phyloP scores from a whole-genome alignment of 2,113 vertebrate species.

The Anguilla rostrata region DNA sequence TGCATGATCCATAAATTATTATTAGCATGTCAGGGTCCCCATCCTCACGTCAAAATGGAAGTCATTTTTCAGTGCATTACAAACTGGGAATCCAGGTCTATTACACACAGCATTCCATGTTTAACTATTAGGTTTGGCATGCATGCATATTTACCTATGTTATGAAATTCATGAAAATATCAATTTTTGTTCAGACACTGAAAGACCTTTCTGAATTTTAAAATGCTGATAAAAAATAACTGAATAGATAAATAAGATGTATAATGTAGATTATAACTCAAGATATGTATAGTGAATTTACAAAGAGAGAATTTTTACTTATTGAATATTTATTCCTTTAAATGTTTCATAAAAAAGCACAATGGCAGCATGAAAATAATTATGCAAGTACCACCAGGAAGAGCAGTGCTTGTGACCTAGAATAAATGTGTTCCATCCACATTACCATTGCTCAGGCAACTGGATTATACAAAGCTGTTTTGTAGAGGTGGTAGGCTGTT shows the following conservation, averaged over 20 bases:
- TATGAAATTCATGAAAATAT: background rate
- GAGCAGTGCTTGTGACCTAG: background rate
- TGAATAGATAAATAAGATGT: background rate
- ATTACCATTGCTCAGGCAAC: background rate
- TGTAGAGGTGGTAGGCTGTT: background rate
- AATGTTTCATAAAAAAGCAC: too few species aligned
- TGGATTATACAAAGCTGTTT: background rate
- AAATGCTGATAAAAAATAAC: background rate
- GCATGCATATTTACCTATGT: background rate
- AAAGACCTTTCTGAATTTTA: background rate
- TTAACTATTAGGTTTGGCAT: background rate
- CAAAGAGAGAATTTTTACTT: too few species aligned
- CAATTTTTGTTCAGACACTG: background rate
- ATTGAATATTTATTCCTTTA: too few species aligned
- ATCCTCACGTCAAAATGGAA: background rate
- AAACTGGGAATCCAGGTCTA: background rate
- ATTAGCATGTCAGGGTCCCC: background rate
- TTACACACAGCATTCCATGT: background rate
- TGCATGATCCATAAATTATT: background rate
- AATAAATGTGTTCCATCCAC: background rate
- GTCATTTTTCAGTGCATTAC: background rate
- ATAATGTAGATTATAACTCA: background rate
- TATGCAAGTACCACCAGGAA: background rate
- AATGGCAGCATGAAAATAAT: background rate
- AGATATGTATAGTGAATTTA: too few species aligned